These are phyloP conservation scores for Oncorhynchus kisutch DNA, from an alignment of 2,113 vertebrate species.

Conservation along the genomic window DNA sequence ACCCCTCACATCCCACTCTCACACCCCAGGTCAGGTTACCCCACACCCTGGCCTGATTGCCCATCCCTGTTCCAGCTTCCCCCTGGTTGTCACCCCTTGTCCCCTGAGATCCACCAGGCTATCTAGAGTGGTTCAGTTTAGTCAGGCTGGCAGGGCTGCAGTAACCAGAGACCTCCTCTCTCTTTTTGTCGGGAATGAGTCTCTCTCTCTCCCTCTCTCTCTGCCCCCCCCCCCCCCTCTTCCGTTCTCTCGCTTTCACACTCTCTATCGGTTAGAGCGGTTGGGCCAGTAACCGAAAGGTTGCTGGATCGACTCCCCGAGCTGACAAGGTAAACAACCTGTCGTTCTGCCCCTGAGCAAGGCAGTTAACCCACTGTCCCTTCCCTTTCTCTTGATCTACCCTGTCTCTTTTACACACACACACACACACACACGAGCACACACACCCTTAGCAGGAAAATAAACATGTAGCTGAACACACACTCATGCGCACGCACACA, in stretches of 20 bases:
- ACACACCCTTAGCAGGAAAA: not conserved
- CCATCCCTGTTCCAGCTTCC: conserved; percentile 49
- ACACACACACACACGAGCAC: not conserved
- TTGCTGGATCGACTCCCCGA: too few species aligned
- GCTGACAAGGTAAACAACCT: too few species aligned
- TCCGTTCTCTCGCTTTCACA: too few species aligned
- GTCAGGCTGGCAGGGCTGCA: not conserved
- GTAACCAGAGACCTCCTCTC: conserved; percentile 8
- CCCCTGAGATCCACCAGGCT: conserved; percentile 14
- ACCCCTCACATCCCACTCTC: not conserved
- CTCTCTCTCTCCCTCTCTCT: conserved; percentile 2
- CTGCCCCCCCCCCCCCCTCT: not conserved
- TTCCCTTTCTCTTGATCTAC: not conserved
- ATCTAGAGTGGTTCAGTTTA: not conserved
- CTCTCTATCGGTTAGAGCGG: too few species aligned
- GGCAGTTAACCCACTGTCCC: too few species aligned
- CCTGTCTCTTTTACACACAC: not conserved
- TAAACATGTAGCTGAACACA: not conserved
- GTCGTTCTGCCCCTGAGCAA: too few species aligned
- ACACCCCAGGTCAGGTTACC: conserved; percentile 46
- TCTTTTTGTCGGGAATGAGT: not conserved
- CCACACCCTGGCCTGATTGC: conserved; percentile 2
- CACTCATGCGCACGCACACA: not conserved
- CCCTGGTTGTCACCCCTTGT: conserved; percentile 32
- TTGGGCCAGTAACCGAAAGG: too few species aligned